phyloP scores from a whole-genome alignment of 2,888 invertebrate genomes.

The Lapara coniferarum region DNA sequence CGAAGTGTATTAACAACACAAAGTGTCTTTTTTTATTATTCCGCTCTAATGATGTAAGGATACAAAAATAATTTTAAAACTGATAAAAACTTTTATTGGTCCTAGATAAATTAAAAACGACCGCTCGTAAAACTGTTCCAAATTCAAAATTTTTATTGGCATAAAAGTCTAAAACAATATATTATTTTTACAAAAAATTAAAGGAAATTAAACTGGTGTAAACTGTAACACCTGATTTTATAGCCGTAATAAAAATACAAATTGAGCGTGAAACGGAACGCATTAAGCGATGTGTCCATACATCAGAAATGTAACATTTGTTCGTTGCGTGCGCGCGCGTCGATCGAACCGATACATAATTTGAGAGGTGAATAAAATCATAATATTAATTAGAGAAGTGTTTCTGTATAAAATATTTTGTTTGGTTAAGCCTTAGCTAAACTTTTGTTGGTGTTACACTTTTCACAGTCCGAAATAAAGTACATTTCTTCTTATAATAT shows the following conservation, averaged over 20 bases:
- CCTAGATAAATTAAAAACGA: background rate
- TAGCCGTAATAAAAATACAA: conserved; percentile 55
- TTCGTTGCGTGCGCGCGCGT: conserved; percentile 46
- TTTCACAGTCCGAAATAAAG: no score
- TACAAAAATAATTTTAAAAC: background rate
- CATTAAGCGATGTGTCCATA: conserved; percentile 42
- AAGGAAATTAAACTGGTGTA: conserved; percentile 33
- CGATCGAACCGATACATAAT: conserved; percentile 55
- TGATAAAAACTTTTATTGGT: conserved; percentile 4
- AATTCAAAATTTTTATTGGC: conserved; percentile 13
- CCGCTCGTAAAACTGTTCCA: conserved; percentile 2
- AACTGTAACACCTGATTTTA: conserved; percentile 63
- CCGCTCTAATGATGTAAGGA: background rate
- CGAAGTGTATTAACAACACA: no score
- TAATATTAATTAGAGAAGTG: conserved; percentile 36
- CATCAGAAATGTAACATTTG: conserved; percentile 56
- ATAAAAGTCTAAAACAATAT: conserved; percentile 9
- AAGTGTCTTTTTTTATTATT: no score
- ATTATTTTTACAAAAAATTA: conserved; percentile 16
- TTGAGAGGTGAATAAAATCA: conserved; percentile 58
- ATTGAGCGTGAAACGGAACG: conserved; percentile 55
- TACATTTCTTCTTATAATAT: no score
- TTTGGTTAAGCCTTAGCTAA: no score
- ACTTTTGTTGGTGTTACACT: background rate
- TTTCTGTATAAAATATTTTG: background rate